Evolutionary conservation across 2,888 invertebrate genomes (phyloP).

Genomic region (Portevinia maculata): DNA sequence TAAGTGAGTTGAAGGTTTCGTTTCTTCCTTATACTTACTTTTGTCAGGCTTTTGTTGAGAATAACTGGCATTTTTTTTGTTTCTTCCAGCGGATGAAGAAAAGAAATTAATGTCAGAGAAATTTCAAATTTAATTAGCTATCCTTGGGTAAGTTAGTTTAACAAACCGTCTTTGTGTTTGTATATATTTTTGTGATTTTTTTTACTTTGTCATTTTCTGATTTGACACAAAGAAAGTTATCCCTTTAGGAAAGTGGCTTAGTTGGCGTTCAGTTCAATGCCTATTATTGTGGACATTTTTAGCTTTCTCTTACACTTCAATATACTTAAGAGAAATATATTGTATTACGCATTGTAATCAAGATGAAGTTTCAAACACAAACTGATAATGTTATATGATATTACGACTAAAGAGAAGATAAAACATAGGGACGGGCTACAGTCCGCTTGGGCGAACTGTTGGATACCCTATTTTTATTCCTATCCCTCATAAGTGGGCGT

Average conservation of each 20-base stretch:
- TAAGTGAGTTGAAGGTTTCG: slow-evolving; percentile 32
- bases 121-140: slow-evolving; percentile 50
- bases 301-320: no score
- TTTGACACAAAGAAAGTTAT: slow-evolving; percentile 1
- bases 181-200: slow-evolving; percentile 5
- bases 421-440: no score
- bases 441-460: no score
- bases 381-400: no score
- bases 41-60: slow-evolving; percentile 9
- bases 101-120: slow-evolving; percentile 46
- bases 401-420: no score
- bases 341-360: no score
- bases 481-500: no score
- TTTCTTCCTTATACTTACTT: slow-evolving; percentile 18
- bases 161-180: slow-evolving; percentile 15
- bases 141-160: slow-evolving; percentile 32
- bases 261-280: no score
- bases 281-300: no score
- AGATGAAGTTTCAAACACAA: no score
- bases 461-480: no score
- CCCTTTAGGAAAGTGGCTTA: neutral
- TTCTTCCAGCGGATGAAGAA: slow-evolving; percentile 1
- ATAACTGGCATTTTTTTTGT: slow-evolving; percentile 20
- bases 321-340: no score
- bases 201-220: neutral